phyloP scores from a whole-genome alignment of 2,888 invertebrate genomes.

The Tricholauxania praeusta region DNA sequence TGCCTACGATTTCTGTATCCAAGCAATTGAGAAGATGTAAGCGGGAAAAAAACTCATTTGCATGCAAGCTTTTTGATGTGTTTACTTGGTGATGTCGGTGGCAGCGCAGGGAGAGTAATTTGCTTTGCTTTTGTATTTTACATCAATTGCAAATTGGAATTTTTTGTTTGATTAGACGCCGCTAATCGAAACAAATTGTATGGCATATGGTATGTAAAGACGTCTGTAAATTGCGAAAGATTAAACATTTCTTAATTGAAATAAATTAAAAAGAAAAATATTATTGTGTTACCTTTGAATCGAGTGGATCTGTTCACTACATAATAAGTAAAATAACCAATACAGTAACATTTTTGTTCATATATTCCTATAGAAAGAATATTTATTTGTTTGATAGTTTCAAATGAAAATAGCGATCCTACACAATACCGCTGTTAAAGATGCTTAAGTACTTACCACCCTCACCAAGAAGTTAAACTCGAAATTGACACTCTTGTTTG shows the following conservation, averaged over 20 bases:
- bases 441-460: not conserved
- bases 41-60: conserved; percentile 15
- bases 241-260: not conserved
- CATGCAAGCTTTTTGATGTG: conserved; percentile 27
- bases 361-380: not conserved
- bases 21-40: not conserved
- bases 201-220: too few relatives aligned
- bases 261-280: not conserved
- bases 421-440: not conserved
- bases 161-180: conserved; percentile 24
- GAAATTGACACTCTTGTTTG: conserved; percentile 22
- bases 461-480: conserved; percentile 12
- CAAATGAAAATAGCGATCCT: conserved; percentile 7
- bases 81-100: not conserved
- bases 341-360: too few relatives aligned
- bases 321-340: too few relatives aligned
- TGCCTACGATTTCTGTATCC: not conserved
- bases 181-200: too few relatives aligned
- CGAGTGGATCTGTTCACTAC: too few relatives aligned
- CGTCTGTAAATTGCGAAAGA: too few relatives aligned
- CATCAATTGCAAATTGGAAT: conserved; percentile 25
- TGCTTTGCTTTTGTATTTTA: not conserved
- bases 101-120: too few relatives aligned
- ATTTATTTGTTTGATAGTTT: conserved; percentile 27
- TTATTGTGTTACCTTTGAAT: too few relatives aligned